Percentiles rank a stretch among this genome's conserved stretches.
Conservation (phyloP, 1,140 invertebrate genomes). For the Glossosoma conforme region DNA sequence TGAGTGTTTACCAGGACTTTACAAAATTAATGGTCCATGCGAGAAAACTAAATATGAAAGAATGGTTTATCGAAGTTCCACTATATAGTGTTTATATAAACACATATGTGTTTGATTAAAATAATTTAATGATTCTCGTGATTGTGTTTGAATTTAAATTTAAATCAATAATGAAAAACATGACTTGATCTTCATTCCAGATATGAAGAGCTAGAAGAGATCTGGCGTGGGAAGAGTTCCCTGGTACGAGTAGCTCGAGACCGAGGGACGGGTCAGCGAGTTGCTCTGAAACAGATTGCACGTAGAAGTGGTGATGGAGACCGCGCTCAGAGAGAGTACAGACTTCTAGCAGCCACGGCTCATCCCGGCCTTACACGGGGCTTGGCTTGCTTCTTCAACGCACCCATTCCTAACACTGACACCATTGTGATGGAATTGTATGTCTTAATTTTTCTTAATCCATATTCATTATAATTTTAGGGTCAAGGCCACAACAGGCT, state of each 20-base stretch:
- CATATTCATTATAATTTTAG: neutral
- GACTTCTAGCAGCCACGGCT: conserved; percentile 61
- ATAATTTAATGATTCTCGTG: too few species aligned
- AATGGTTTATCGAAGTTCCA: too few species aligned
- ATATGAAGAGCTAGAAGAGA: conserved; percentile 63
- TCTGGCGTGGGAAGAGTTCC: conserved; percentile 65
- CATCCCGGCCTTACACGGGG: conserved; percentile 66
- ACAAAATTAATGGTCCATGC: too few species aligned
- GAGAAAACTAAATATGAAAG: too few species aligned
- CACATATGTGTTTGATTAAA: too few species aligned
- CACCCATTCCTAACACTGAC: conserved; percentile 59
- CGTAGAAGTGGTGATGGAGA: conserved; percentile 53
- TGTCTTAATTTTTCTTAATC: conserved; percentile 33
- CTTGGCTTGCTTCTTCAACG: conserved; percentile 70
- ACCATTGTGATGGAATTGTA: conserved; percentile 75
- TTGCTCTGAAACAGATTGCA: conserved; percentile 73
- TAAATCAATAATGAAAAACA: too few species aligned
- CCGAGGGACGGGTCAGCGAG: conserved; percentile 65
- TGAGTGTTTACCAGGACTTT: too few species aligned
- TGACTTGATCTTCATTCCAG: conserved; percentile 38
- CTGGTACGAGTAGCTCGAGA: conserved; percentile 60
- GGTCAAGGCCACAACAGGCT: too few species aligned
- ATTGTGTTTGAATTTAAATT: too few species aligned
- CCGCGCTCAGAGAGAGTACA: conserved; percentile 58
- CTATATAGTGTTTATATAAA: too few species aligned